A percentile compares a stretch with the other conserved stretches of the same genome.
These are phyloP conservation scores for Rotaria magnacalcarata DNA, from an alignment of 2,888 invertebrate genomes.

Conservation along the genomic window DNA sequence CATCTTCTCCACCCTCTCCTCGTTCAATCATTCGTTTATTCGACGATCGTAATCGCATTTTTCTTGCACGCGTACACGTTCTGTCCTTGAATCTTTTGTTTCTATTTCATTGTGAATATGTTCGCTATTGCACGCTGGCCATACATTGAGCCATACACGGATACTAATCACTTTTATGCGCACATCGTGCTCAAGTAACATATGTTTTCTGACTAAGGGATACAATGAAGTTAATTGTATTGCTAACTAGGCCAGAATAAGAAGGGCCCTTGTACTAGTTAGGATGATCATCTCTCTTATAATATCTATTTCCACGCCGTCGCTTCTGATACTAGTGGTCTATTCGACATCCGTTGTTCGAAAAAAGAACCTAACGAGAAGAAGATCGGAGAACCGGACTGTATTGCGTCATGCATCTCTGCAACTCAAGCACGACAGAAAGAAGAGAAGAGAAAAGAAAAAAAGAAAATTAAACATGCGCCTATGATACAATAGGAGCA, in stretches of 20 bases:
- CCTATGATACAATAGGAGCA: background rate
- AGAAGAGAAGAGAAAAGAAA: background rate
- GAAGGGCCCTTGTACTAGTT: background rate
- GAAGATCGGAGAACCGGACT: background rate
- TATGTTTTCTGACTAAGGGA: background rate
- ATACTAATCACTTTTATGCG: background rate
- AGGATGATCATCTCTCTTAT: background rate
- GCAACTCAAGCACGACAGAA: background rate
- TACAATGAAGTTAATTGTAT: background rate
- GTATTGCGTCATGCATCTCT: background rate
- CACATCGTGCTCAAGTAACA: background rate
- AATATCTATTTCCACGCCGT: background rate
- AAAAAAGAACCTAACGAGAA: background rate
- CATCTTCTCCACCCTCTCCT: background rate
- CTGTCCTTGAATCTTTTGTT: background rate
- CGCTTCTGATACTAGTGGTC: background rate
- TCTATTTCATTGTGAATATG: background rate
- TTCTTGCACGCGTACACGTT: background rate
- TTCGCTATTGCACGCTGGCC: background rate
- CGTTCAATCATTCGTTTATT: background rate
- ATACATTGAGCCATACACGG: background rate
- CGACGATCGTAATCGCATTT: conserved; percentile 1
- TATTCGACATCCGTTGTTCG: background rate
- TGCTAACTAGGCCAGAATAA: background rate
- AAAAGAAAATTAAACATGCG: background rate